Base-by-base conservation (phyloP, 2,888 invertebrate species). In the Dryococelus australis region DNA sequence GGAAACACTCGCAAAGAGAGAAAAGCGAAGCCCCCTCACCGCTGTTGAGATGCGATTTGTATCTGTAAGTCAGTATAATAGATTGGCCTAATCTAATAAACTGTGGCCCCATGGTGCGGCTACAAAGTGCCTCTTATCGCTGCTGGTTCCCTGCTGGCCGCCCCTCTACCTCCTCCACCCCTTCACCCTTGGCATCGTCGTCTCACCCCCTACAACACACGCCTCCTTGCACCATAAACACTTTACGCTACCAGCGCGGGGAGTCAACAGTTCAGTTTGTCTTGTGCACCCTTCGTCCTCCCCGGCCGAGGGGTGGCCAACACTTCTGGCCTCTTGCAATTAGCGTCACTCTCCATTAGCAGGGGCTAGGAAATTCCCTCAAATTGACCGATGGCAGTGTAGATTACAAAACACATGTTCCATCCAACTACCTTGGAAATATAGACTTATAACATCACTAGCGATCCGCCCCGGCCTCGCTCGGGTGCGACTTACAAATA, bases 71-170 rank as follows among this genome's bases (percentile, higher is more conserved):
- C 83, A 43, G 81, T 88, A 88, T 88, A 88, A 88, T 88, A 87
- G 88, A 88, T 88, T 87, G 87, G 79, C 51, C 87, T 88, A 88
- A 88, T 88, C 87, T 88, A 88, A 88, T 88, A 88, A 88, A 87
- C 87, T 87, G 84, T 80, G 83, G 84, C 87, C 88, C 87, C 88
- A 87, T 87, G 88, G 88, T 28, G 88, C 28, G 88, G 87, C 27
- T 86, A 88, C 87, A 88, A 87, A 88, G 88, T 88, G 88, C 86
- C 80, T 84, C 85, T 87, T 87, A 86, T 87, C 84, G 80, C 85
- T 83, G 86, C 20, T 43, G 35, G 43, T 20, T 35, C 83, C 83
- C 83, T 35, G 83, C 83, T 83, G 83, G 83, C 83, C 27, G 6
- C 83, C 83, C 28, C 28, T 10, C 43, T 35, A 35, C 83, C 43